A percentile compares a stretch with the other conserved stretches of the same genome.
Evolutionary conservation across 1,140 invertebrate genomes (phyloP).

Genomic region (Nixonia krombeini): DNA sequence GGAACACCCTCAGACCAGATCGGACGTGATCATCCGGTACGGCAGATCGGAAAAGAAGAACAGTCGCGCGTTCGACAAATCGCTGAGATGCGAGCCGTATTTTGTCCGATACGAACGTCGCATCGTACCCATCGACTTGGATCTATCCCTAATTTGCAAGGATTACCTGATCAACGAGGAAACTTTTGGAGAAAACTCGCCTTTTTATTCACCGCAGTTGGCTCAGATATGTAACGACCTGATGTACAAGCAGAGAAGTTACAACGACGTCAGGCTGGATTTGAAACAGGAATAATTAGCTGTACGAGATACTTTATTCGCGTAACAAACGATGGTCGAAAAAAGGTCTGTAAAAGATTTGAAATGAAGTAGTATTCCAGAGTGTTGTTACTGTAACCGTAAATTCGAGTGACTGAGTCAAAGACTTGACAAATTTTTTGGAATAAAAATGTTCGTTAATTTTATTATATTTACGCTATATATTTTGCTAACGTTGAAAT

Average conservation of each 20-base stretch:
- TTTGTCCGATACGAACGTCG: slow-evolving; percentile 56
- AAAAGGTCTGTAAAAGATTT: slow-evolving; percentile 7
- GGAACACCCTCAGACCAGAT: slow-evolving; percentile 49
- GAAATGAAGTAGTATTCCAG: slow-evolving; percentile 7
- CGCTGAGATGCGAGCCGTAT: slow-evolving; percentile 42
- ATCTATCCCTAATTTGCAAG: slow-evolving; percentile 45
- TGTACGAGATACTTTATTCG: background rate
- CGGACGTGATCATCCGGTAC: slow-evolving; percentile 66
- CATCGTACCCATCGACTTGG: slow-evolving; percentile 29
- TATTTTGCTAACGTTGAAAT: too few species aligned
- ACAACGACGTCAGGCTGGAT: slow-evolving; percentile 33
- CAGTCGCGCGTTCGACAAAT: slow-evolving; percentile 16
- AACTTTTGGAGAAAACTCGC: slow-evolving; percentile 19
- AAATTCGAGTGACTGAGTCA: background rate
- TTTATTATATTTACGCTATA: background rate
- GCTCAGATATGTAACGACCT: slow-evolving; percentile 49
- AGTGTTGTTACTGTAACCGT: slow-evolving; percentile 8
- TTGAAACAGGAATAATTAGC: slow-evolving; percentile 23
- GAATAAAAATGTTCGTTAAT: too few species aligned
- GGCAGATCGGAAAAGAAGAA: slow-evolving; percentile 51
- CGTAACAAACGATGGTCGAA: background rate
- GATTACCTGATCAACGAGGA: slow-evolving; percentile 27
- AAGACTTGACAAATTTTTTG: too few species aligned
- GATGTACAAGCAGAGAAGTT: slow-evolving; percentile 9
- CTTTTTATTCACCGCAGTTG: slow-evolving; percentile 40